These are phyloP conservation scores for Carettochelys insculpta DNA, from an alignment of 2,113 vertebrate species.

Conservation along the genomic window DNA sequence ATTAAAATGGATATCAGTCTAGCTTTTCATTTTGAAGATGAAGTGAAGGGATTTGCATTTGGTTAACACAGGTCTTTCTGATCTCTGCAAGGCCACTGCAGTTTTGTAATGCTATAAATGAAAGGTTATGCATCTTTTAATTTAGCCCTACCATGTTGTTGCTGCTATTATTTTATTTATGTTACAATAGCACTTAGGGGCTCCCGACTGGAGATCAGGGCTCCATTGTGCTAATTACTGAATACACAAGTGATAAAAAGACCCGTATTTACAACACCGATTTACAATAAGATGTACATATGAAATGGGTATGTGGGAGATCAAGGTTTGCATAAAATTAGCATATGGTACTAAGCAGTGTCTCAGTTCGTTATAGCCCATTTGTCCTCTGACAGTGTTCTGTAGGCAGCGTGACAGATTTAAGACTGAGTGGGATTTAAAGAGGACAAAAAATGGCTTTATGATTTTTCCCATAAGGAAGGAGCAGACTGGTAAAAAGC, in stretches of 20 bases:
- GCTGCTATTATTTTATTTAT: background rate
- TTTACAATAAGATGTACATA: background rate
- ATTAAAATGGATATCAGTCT: background rate
- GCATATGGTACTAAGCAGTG: background rate
- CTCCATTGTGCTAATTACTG: background rate
- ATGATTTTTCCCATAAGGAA: slow-evolving; percentile 10
- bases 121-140: background rate
- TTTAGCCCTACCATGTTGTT: background rate
- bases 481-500: background rate
- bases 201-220: background rate
- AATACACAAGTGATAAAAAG: background rate
- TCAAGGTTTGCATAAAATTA: background rate
- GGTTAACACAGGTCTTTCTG: background rate
- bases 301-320: background rate
- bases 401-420: background rate
- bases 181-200: background rate
- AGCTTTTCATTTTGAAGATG: background rate
- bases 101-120: background rate
- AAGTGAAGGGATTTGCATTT: background rate
- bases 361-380: background rate
- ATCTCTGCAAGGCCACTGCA: background rate
- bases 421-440: background rate
- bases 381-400: background rate
- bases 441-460: background rate
- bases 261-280: background rate